These are phyloP conservation scores for Hyles euphorbiae DNA, from an alignment of 1,140 invertebrate genomes.

Conservation along the genomic window DNA sequence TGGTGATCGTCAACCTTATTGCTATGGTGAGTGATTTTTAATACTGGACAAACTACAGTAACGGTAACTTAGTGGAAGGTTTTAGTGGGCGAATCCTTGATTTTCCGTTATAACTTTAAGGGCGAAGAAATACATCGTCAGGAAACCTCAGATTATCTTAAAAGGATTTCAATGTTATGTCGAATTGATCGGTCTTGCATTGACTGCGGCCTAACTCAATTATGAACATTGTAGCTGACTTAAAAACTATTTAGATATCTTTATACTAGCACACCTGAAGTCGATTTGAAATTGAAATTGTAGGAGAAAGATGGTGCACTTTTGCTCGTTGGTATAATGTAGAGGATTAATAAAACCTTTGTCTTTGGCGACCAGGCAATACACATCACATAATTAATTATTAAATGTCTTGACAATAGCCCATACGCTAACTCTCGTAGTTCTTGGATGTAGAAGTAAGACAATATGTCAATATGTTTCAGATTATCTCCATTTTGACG, in stretches of 20 bases:
- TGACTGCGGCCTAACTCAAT: not conserved
- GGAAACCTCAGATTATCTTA: not conserved
- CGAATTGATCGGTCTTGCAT: not conserved
- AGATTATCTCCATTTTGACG: slow-evolving; percentile 27
- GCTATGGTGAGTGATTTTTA: slow-evolving; percentile 12
- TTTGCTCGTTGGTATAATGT: not conserved
- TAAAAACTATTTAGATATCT: no score
- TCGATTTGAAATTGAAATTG: no score
- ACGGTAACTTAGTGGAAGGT: no score
- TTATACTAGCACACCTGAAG: no score
- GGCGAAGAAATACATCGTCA: not conserved
- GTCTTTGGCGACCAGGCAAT: no score
- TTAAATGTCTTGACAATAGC: not conserved
- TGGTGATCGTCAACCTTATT: slow-evolving; percentile 10
- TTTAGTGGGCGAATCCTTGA: no score
- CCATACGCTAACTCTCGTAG: not conserved
- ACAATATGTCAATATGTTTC: slow-evolving; percentile 18
- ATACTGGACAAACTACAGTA: not conserved
- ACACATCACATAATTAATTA: no score
- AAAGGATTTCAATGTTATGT: not conserved
- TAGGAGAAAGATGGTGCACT: not conserved
- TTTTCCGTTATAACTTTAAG: no score
- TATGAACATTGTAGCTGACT: no score
- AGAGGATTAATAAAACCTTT: no score
- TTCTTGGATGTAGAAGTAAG: not conserved